A percentile compares a stretch with the other conserved stretches of the same genome.
phyloP scores from a whole-genome alignment of 2,888 invertebrate species.

The Thecocarcelia acutangulata region DNA sequence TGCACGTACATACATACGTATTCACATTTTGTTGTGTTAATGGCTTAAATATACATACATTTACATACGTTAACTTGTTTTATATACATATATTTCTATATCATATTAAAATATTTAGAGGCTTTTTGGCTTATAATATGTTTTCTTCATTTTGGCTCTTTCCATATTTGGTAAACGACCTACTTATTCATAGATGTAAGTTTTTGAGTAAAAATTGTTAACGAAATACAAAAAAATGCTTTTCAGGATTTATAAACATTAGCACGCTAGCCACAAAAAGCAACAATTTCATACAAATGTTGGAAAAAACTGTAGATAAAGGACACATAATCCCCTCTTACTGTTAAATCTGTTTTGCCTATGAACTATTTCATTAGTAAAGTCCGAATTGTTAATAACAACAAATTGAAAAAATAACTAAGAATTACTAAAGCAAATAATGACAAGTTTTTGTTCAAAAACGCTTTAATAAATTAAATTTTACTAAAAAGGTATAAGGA shows the following conservation, averaged over 20 bases:
- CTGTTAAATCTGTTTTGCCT: not conserved
- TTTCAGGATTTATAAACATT: slow-evolving; percentile 77
- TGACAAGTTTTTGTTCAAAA: not conserved
- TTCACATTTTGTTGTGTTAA: not conserved
- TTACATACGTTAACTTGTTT: slow-evolving; percentile 69
- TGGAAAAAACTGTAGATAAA: slow-evolving; percentile 69
- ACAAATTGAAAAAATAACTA: not conserved
- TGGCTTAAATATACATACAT: slow-evolving; percentile 26
- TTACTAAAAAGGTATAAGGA: no score
- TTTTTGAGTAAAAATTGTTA: not conserved
- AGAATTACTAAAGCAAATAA: not conserved
- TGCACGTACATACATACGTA: not conserved
- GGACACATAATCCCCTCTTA: slow-evolving; percentile 71
- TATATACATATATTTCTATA: slow-evolving; percentile 73
- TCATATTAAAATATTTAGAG: slow-evolving; percentile 80
- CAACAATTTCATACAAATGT: slow-evolving; percentile 70
- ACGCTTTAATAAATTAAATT: no score
- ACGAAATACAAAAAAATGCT: slow-evolving; percentile 44
- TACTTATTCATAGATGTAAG: slow-evolving; percentile 14
- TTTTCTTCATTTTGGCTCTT: not conserved
- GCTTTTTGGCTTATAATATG: slow-evolving; percentile 65
- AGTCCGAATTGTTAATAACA: slow-evolving; percentile 1
- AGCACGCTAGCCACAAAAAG: slow-evolving; percentile 75
- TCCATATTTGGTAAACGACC: slow-evolving; percentile 15
- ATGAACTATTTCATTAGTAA: slow-evolving; percentile 3